Base-by-base conservation (phyloP, 1,140 invertebrate genomes). In the Melitaea cinxia region DNA sequence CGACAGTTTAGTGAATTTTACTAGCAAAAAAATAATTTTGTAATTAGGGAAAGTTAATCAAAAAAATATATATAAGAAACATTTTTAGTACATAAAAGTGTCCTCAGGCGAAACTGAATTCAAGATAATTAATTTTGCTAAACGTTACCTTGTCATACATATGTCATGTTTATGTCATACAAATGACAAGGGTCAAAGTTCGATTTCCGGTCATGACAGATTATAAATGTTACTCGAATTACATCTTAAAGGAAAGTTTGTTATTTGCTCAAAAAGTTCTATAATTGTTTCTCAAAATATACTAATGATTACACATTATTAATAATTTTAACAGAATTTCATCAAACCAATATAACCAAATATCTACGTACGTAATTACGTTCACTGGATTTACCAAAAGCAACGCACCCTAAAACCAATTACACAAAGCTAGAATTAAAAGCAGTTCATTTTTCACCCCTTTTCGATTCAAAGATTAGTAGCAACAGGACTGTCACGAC, bases 1-100 rank as follows among this genome's bases (percentile, higher is more conserved):
- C 77, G 73, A 53, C 58, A 64, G 61, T 72, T 72, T 47, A 47
- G 42, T 47, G 21, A 47, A 23, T 47, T 47, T 47, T 47, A 47
- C 19, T 47, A 47, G 19, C 42, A 33, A 0, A 33, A 33, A 10
- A 33, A 1, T 33, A 33, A 1, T 5, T 10, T 33, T 33, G 4
- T 12, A 33, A 33, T 33, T n/a, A 33, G n/a, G 7, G 7, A 33
- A 9, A 33, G 12, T 4, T 30, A 30, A 6, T 10, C 12, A 30
- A 6, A 3, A 30, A 30, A 2, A 30, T 30, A n/a, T 30, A 28
- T 28, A 5, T 4, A 33, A 33, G 30, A 7, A 33, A 26, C 6
- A 9, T 7, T 33, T 33, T 33, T 33, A 33, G 30, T 33, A 33
- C 30, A 33, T 33, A 33, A n/a, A n/a, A n/a, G n/a, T n/a, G n/a